Conservation (phyloP, 2,888 invertebrate genomes). For the Eurytoma adleriae region DNA sequence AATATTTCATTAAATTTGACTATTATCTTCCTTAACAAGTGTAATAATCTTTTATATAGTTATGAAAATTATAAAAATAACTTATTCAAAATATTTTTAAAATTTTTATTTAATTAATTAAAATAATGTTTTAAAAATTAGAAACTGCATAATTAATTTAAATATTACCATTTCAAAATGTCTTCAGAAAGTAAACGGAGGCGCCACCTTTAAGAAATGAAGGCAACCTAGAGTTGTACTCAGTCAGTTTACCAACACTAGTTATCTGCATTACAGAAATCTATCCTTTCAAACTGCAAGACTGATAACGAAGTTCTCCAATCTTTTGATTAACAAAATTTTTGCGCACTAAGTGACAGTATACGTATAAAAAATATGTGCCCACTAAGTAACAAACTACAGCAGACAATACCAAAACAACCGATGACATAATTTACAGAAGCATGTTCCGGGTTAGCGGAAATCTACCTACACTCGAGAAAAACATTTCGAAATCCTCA, state of each 20-base stretch:
- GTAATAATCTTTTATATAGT: no score
- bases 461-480: slow-evolving; percentile 12
- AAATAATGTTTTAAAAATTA: no score
- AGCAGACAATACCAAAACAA: slow-evolving; percentile 26
- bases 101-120: no score
- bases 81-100: no score
- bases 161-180: no score
- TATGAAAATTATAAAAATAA: no score
- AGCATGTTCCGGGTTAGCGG: slow-evolving; percentile 48
- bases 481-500: slow-evolving; percentile 35
- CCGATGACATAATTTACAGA: slow-evolving; percentile 52
- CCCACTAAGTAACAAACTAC: no score
- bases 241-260: slow-evolving; percentile 40
- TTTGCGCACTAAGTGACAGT: background rate
- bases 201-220: slow-evolving; percentile 10
- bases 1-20: no score
- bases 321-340: slow-evolving; percentile 37
- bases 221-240: background rate
- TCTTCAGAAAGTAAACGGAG: background rate
- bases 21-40: no score
- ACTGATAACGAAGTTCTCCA: slow-evolving; percentile 31
- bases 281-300: slow-evolving; percentile 40
- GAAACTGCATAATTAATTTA: no score
- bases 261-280: slow-evolving; percentile 32
- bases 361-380: no score